Percentiles rank a stretch among this genome's conserved stretches.
These are phyloP conservation scores for Chironomus riparius DNA, from an alignment of 2,888 invertebrate genomes.

Conservation along the genomic window DNA sequence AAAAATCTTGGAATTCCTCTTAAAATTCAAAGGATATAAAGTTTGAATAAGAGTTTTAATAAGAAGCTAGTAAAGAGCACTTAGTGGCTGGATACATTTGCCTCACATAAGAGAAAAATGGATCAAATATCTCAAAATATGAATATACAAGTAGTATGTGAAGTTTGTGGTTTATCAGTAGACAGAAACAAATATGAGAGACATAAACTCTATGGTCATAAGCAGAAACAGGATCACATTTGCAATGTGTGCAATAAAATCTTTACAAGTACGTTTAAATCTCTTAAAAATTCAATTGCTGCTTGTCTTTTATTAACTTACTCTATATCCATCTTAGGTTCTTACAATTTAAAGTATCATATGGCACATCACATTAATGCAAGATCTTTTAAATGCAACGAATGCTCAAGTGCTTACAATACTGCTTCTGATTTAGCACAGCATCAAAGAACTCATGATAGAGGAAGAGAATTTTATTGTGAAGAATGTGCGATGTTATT, in stretches of 20 bases:
- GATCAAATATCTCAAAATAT: too few relatives aligned
- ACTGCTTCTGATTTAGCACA: background rate
- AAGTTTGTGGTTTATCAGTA: background rate
- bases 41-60: too few relatives aligned
- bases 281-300: background rate
- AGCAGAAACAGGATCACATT: background rate
- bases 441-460: background rate
- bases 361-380: conserved; percentile 9
- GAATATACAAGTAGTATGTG: background rate
- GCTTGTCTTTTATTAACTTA: background rate
- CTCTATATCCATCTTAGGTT: background rate
- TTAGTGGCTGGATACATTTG: too few relatives aligned
- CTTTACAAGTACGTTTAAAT: background rate
- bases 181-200: background rate
- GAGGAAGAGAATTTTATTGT: background rate
- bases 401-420: background rate
- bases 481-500: background rate
- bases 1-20: too few relatives aligned
- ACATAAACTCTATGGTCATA: background rate
- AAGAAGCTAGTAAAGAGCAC: too few relatives aligned
- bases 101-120: too few relatives aligned
- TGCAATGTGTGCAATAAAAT: background rate
- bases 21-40: too few relatives aligned
- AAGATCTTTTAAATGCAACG: background rate
- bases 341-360: background rate